These are phyloP conservation scores for Carabus problematicus DNA, from an alignment of 2,888 invertebrate species.

Conservation along the genomic window DNA sequence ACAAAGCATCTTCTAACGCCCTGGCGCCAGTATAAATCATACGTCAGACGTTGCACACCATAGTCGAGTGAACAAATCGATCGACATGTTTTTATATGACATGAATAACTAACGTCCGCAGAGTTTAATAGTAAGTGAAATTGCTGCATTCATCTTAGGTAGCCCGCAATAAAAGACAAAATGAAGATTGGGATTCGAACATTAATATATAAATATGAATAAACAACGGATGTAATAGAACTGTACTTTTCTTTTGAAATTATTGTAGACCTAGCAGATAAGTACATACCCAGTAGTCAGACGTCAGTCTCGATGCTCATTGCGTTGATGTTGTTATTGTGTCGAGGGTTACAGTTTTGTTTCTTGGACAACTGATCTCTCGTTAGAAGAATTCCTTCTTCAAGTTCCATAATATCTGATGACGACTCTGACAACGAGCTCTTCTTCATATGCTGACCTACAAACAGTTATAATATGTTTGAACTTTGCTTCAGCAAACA, in stretches of 20 bases:
- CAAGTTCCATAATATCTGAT: constrained; percentile 92
- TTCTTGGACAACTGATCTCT: constrained; percentile 68
- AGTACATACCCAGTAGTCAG: constrained; percentile 85
- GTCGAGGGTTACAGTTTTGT: constrained; percentile 77
- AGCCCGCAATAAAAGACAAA: too few relatives aligned
- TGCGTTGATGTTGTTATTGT: constrained; percentile 81
- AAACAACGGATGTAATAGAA: too few relatives aligned
- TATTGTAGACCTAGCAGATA: constrained; percentile 11
- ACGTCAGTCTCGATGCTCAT: constrained; percentile 95
- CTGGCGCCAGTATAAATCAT: constrained; percentile 35
- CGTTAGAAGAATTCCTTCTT: constrained; percentile 80
- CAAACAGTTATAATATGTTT: constrained; percentile 49
- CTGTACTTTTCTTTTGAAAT: background rate
- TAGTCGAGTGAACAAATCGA: constrained; percentile 34
- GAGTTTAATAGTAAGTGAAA: too few relatives aligned
- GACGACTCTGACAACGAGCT: constrained; percentile 86
- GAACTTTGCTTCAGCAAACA: background rate
- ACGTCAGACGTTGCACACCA: constrained; percentile 26
- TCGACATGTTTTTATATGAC: constrained; percentile 30
- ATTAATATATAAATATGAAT: too few relatives aligned
- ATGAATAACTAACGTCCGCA: background rate
- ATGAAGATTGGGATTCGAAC: too few relatives aligned
- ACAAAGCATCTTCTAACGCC: constrained; percentile 7
- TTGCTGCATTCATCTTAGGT: too few relatives aligned
- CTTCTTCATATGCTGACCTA: constrained; percentile 90